Base-by-base conservation (phyloP, 2,797 vertebrate species). In the Odontamblyopus rebecca region DNA sequence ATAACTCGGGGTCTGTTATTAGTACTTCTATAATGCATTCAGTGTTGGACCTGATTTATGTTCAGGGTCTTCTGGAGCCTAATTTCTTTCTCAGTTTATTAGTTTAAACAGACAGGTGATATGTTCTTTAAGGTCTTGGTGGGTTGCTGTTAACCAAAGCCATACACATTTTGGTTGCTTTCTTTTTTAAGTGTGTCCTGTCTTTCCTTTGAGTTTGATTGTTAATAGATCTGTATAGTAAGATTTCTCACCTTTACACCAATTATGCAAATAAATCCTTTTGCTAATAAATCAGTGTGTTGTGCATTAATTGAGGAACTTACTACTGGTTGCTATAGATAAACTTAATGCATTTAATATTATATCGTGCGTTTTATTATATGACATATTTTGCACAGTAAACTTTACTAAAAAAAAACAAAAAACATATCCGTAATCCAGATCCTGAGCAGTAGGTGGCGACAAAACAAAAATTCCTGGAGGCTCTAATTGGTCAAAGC, bases 41-140 rank as follows among this genome's bases (percentile, higher is more conserved):
- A 67, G 83, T 71, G 69, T 78, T 61, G 32, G 77, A 82, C 78
- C 72, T 80, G 77, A 72, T 70, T 89, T 73, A 85, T 83, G 62
- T 91, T 93, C 90, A 91, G 90, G 90, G 88, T 91, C 74, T 82
- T 80, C 53, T 86, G 73, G 84, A 90, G 86, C 88, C 86, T 85
- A 81, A 85, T 73, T 70, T 79, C 71, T 65, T 67, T 65, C 64
- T 84, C 75, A 61, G 67, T 88, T 75, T 91, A 84, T 87, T n/a
- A n/a, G n/a, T n/a, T 88, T 85, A 88, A 88, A 73, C 80, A 66
- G 27, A 78, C 74, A 75, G 77, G 41, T 86, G 78, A 83, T 75
- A 26, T 66, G 79, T 56, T 81, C 68, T 86, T 73, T 77, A 81
- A 63, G 59, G 32, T 19, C 80, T 70, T 75, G 76, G 65, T 89